A percentile compares a stretch with the other conserved stretches of the same genome.
These are phyloP conservation scores for Athripsodes cinereus DNA, from an alignment of 2,888 invertebrate genomes.

Conservation along the genomic window DNA sequence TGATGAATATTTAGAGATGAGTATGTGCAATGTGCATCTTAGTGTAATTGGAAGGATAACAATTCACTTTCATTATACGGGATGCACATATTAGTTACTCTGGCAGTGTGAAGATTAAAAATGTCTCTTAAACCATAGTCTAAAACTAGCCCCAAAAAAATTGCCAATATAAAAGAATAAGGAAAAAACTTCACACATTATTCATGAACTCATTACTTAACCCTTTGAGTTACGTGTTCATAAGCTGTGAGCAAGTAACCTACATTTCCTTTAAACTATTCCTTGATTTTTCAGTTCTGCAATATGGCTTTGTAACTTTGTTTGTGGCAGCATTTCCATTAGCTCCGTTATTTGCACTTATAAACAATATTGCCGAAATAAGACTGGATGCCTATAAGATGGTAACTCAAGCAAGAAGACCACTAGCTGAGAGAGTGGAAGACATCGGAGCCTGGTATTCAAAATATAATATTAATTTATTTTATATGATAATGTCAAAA, in stretches of 20 bases:
- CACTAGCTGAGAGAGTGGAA: conserved; percentile 82
- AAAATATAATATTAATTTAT: not conserved
- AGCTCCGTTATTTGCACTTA: conserved; percentile 88
- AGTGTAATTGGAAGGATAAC: too few species aligned
- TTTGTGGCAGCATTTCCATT: conserved; percentile 97
- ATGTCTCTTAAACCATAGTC: too few species aligned
- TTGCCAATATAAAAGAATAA: not conserved
- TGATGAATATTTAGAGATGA: conserved; percentile 97
- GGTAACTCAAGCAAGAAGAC: conserved; percentile 88
- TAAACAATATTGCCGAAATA: conserved; percentile 96
- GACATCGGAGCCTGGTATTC: conserved; percentile 82
- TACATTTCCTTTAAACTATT: too few species aligned
- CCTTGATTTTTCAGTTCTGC: conserved; percentile 79
- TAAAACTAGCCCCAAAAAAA: too few species aligned
- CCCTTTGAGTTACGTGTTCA: too few species aligned
- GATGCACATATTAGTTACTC: too few species aligned
- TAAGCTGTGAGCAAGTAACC: too few species aligned
- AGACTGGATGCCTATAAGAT: conserved; percentile 94
- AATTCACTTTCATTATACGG: too few species aligned
- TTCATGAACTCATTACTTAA: too few species aligned
- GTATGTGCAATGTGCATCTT: conserved; percentile 62
- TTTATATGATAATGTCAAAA: not conserved
- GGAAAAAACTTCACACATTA: too few species aligned
- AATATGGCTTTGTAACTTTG: conserved; percentile 94
- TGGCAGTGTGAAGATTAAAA: too few species aligned